A percentile compares a stretch with the other conserved stretches of the same genome.
Conservation (phyloP, 2,797 vertebrate species). For the Psittacula derbiana region DNA sequence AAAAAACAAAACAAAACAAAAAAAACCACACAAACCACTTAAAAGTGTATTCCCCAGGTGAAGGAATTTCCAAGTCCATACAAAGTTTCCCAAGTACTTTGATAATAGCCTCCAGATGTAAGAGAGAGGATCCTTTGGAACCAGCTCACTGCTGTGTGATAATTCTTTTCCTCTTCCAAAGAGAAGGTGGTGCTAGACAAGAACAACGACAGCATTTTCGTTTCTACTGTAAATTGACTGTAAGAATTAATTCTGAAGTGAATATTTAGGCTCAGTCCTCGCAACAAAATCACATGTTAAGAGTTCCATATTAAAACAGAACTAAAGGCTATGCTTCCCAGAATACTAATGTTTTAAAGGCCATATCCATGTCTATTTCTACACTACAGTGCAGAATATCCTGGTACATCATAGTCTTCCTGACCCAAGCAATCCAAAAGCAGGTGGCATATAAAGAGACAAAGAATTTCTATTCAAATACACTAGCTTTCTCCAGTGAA, state of each 20-base stretch:
- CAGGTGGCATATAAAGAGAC: background rate
- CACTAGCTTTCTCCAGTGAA: background rate
- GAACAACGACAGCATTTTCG: background rate
- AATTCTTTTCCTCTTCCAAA: constrained; percentile 19
- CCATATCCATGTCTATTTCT: background rate
- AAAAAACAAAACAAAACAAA: background rate
- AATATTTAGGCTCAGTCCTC: background rate
- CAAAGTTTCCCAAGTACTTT: background rate
- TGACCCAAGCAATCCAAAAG: background rate
- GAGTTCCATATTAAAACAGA: background rate
- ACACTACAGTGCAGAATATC: rapidly evolving
- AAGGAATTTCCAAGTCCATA: background rate
- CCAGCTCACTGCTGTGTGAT: background rate
- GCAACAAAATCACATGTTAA: background rate
- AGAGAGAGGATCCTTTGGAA: background rate
- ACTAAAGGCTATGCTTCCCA: background rate
- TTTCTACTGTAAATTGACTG: background rate
- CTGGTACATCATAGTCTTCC: background rate
- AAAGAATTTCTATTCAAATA: background rate
- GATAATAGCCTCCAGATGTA: constrained; percentile 35
- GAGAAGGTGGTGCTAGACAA: background rate
- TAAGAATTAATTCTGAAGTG: background rate
- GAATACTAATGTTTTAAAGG: background rate
- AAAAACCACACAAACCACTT: background rate
- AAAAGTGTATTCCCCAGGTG: background rate